Evolutionary conservation across 37 sponge, comb jelly and placozoan species (phyloP), one percentile per base, ranked within the genome.

Genomic region (Beroe ovata): DNA sequence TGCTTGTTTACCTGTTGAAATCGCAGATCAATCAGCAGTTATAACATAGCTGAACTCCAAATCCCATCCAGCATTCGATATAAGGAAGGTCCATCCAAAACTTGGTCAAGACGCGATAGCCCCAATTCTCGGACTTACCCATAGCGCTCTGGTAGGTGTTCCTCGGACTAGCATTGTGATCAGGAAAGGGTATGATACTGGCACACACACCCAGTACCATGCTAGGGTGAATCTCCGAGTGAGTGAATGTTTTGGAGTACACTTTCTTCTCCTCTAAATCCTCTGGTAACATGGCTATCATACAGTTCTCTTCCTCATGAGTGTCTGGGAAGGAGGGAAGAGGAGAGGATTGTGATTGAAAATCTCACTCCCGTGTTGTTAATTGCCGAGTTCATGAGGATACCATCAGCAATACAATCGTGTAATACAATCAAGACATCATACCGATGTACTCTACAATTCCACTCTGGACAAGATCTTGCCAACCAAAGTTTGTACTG

Each of bases 91-190:
- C 11, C 18, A 63, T 23, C 25, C 64, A 14, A 19, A 23, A 63
- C 16, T 58, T 58, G 11, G 18, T 58, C 18, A n/a, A n/a, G n/a
- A n/a, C n/a, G n/a, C n/a, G n/a, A n/a, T n/a, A n/a, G n/a, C 59
- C 59, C 59, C 59, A 11, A 19, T 11, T 58, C 18, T 58, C n/a
- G n/a, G n/a, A n/a, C 64, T 63, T 11, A 34, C 99, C 99, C 99
- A 99, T 99, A 91, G 99, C 99, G 34, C 95, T 95, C 90, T 99
- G 99, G 94, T 99, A 99, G 28, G 99, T 99, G 93, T 99, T 99
- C 59, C 99, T 89, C 23, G 99, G 99, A 38, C 84, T 77, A 20
- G 84, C 97, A 81, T 99, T 99, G 94, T 99, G 99, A 84, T 99
- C 99, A 84, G 99, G 99, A 89, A 99, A 99, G 28, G 97, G 97